Evolutionary conservation across 2,888 invertebrate genomes (phyloP), one percentile per base, ranked within the genome.

Genomic region (Diabrotica balteata): DNA sequence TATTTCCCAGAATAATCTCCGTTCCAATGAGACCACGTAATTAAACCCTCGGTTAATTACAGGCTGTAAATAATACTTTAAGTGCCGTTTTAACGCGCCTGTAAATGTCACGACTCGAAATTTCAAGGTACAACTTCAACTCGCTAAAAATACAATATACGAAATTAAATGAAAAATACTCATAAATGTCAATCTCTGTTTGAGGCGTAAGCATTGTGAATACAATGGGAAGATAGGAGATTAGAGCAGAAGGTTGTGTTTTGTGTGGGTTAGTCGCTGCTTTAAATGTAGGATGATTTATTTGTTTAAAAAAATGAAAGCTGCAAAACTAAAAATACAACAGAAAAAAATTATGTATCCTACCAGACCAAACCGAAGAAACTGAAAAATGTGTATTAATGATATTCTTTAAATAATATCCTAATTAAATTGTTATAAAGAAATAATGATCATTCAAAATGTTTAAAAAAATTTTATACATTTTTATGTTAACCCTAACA

Each of bases 71-170:
- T 84, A 83, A 84, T 82, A 80, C 80, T 83, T 83, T 83, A 83
- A 84, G 82, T 82, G 83, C 82, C 80, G 81, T 83, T 83, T 84
- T 84, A 83, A 84, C 84, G 83, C 82, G 80, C 81, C 80, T 80
- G 79, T 83, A 83, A 83, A 83, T 82, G 83, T 84, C 84, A 83
- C 83, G 83, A 80, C 80, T 80, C 76, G 80, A 78, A 80, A 80
- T 80, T 81, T 81, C 80, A 80, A 77, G 74, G 75, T 78, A 78
- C 76, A 73, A 75, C 78, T 77, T 72, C 72, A 76, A 80, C 79
- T 78, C 77, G 79, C 79, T 79, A 79, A 81, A 80, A 80, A 80
- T 80, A 80, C 77, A 80, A 81, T 78, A 78, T 76, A 78, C 78
- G 76, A 79, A 80, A 79, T 78, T 79, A 76, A 81, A 79, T 77